Base-by-base conservation (phyloP, 1,140 invertebrate genomes). In the Heterodera schachtii region DNA sequence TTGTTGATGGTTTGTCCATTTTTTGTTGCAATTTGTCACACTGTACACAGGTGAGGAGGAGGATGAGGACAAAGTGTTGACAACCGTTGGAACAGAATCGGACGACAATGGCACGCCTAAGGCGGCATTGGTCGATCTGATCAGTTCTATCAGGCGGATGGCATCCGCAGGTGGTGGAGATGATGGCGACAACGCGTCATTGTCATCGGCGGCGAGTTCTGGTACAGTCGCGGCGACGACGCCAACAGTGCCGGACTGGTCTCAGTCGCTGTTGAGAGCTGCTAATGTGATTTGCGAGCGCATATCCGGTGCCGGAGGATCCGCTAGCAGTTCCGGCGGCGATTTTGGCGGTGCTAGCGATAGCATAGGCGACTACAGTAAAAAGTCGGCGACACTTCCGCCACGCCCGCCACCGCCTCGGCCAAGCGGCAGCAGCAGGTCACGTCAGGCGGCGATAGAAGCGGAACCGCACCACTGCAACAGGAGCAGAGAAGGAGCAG, bases 251-350 rank as follows among this genome's bases (percentile, higher is more conserved):
- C 44, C 57, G 57, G 57, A 86, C n/a, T 88, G 88, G 88, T 87
- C 85, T n/a, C 76, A 79, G 31, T 85, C 85, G 43, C 73, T 88
- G 57, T 82, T 89, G 6, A 49, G 77, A 52, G 87, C 87, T 7
- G 87, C 88, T 4, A 88, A 90, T 81, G 88, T 90, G 71, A 87
- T 88, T 66, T 83, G 66, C 64, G 87, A 89, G 69, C 86, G 87
- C 73, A 85, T 88, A 16, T 44, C 78, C 71, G 81, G 47, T 16
- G 78, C 78, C 13, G 81, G 57, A 19, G 81, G 47, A 16, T 78
- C 78, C 44, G 81, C 13, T 19, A 64, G 57, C 73, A 43, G 81
- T 82, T n/a, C 60, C 11, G 16, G 81, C 67, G 31, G 43, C n/a
- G 57, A 78, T 13, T 8, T 9, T 8, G 8, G 3, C 44, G 49